Conservation (phyloP, 2,797 vertebrate genomes). For the Paramormyrops hopkinsi region DNA sequence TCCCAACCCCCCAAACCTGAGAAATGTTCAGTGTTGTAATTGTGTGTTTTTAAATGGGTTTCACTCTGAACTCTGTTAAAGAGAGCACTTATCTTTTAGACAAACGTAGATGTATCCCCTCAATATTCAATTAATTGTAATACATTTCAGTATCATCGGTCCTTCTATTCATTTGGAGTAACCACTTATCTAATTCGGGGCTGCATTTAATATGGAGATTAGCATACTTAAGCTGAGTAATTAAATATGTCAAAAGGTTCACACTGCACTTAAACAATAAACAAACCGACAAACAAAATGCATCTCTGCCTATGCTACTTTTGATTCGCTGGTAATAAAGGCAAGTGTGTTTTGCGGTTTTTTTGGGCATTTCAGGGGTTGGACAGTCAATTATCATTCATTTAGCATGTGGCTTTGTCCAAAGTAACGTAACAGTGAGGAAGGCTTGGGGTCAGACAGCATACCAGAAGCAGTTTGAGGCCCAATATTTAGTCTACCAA, state of each 20-base stretch:
- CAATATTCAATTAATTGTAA: conserved; percentile 4
- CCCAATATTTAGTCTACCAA: not conserved
- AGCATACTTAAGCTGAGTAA: not conserved
- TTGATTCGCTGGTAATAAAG: not conserved
- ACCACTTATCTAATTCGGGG: not conserved
- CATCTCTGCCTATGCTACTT: not conserved
- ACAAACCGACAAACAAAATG: not conserved
- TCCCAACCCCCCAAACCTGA: not conserved
- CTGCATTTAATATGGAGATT: conserved; percentile 12
- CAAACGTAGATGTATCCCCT: not conserved
- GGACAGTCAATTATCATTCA: not conserved
- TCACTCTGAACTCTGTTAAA: conserved; percentile 7
- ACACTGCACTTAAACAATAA: not conserved
- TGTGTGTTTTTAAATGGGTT: conserved; percentile 1
- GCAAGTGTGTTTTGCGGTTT: not conserved
- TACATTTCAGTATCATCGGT: not conserved
- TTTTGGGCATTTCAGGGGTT: not conserved
- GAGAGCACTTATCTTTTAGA: conserved; percentile 6
- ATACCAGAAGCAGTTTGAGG: not conserved
- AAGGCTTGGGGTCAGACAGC: not conserved
- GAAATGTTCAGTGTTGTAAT: not conserved
- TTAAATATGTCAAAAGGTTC: conserved; percentile 10
- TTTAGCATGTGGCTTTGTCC: not conserved
- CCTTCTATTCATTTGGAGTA: conserved; percentile 1
- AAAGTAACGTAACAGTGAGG: not conserved